Percentiles rank a stretch among this genome's conserved stretches.
Conservation (phyloP, 2,797 vertebrate genomes). For the Moxostoma hubbsi region DNA sequence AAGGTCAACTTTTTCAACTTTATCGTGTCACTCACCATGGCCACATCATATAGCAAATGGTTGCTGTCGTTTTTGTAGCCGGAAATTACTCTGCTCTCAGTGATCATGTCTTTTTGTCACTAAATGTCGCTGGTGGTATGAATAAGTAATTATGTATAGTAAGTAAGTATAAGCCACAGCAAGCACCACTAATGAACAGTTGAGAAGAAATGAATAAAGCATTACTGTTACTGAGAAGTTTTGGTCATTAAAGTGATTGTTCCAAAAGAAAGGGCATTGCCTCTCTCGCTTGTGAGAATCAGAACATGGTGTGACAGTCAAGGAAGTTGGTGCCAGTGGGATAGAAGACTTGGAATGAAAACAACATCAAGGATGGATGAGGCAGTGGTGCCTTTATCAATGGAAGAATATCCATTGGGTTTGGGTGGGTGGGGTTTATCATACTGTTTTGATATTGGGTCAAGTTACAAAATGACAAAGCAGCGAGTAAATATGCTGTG, state of each 20-base stretch:
- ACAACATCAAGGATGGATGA: slow-evolving; percentile 18
- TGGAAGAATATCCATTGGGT: slow-evolving; percentile 22
- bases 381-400: slow-evolving; percentile 7
- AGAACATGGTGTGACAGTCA: not conserved
- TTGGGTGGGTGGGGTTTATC: slow-evolving; percentile 25
- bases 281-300: not conserved
- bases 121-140: no score
- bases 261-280: not conserved
- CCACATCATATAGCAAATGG: no score
- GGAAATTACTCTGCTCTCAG: no score
- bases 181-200: not conserved
- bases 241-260: slow-evolving; percentile 5
- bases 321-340: slow-evolving; percentile 22
- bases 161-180: not conserved
- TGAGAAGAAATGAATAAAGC: not conserved
- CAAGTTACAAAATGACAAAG: slow-evolving; percentile 8
- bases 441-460: not conserved
- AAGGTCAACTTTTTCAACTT: no score
- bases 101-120: no score
- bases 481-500: not conserved
- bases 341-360: not conserved
- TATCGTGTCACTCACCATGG: no score
- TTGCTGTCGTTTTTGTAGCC: no score
- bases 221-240: not conserved
- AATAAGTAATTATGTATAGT: no score